Conservation (phyloP, 2,888 invertebrate species). For the Chalcosyrphus nemorum region DNA sequence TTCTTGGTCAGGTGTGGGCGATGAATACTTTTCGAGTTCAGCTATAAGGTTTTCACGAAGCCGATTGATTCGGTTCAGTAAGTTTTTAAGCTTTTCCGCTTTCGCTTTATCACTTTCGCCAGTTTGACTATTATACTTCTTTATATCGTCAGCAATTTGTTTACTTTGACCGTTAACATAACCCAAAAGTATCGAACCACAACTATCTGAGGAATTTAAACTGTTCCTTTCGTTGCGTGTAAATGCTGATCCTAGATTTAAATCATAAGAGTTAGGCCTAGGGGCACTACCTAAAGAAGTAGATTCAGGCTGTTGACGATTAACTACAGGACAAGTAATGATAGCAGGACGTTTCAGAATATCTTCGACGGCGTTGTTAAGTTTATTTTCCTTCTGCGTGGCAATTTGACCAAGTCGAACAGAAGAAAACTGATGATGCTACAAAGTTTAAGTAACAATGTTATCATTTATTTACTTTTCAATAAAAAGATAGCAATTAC, state of each 20-base stretch:
- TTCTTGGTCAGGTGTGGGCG: conserved; percentile 16
- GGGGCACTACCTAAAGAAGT: neutral
- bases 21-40: conserved; percentile 76
- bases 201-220: conserved; percentile 77
- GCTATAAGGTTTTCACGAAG: conserved; percentile 76
- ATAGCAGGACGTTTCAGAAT: conserved; percentile 79
- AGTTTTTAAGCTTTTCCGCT: conserved; percentile 74
- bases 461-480: too few relatives aligned
- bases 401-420: conserved; percentile 82
- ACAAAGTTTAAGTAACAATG: neutral
- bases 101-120: conserved; percentile 74
- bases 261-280: neutral
- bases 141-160: conserved; percentile 78
- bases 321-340: conserved; percentile 79
- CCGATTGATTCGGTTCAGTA: conserved; percentile 78
- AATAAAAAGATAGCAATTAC: conserved; percentile 10
- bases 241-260: conserved; percentile 29
- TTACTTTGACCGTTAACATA: conserved; percentile 80
- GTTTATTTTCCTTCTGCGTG: conserved; percentile 82
- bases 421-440: conserved; percentile 82
- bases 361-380: conserved; percentile 83
- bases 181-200: conserved; percentile 78
- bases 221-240: conserved; percentile 20
- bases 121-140: conserved; percentile 72
- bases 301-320: conserved; percentile 3